Base-by-base conservation (phyloP, 2,797 vertebrate species). In the Hippoglossus hippoglossus region DNA sequence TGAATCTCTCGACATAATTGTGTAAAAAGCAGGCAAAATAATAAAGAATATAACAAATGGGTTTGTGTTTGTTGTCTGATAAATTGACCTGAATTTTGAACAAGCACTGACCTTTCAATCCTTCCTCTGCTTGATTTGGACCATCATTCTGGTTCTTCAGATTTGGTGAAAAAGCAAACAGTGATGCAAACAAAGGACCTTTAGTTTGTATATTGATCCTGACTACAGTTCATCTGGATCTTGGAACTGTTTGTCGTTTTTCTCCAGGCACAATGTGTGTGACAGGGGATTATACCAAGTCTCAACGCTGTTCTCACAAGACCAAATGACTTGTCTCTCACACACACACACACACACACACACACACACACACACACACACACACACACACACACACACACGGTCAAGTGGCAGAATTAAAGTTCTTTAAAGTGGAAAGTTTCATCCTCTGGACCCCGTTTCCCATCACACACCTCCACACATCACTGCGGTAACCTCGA, bases 31-130 rank as follows among this genome's bases (percentile, higher is more conserved):
- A 1, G 26, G 46, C 26, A 47, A 50, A 49, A 26, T 13, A 64
- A 69, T 34, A 70, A 78, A 72, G 12, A 21, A 26, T 16, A 60
- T 39, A 3, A 39, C 36, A 39, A 51, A 53, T 31, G 0, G 3
- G 51, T 62, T 67, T 39, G 59, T 71, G 71, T 66, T 81, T 54
- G 21, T n/a, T 49, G 31, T 62, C 55, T 67, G 73, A 67, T 77
- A 70, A 67, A 71, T 24, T 52, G 18, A 65, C 10, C 50, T 69
- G 3, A 10, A 15, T 6, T 56, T 28, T 63, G n/a, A 60, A 63
- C 57, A 36, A 78, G 44, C 3, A 49, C 5, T 6, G 15, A 46
- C 18, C 36, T 12, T 4, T 39, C 36, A 39, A 39, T 39, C 36
- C 36, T 12, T 44, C 41, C 41, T 44, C 41, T 18, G 41, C 16